A percentile compares a stretch with the other conserved stretches of the same genome.
These are phyloP conservation scores for Rhaphigaster nebulosa DNA, from an alignment of 2,888 invertebrate genomes.

Conservation along the genomic window DNA sequence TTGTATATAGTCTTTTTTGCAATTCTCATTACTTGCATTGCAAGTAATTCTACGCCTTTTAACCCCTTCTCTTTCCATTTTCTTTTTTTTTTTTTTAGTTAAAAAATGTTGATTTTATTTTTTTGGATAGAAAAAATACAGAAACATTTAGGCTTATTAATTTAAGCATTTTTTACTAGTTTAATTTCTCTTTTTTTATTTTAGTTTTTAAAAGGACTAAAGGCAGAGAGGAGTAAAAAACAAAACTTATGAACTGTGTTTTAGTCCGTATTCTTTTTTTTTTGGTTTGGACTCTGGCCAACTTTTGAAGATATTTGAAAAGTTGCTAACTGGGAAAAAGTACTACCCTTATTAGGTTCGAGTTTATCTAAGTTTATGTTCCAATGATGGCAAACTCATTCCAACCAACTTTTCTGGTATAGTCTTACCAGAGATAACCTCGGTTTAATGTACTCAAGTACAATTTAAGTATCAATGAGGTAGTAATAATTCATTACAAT, in stretches of 20 bases:
- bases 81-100: no score
- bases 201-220: no score
- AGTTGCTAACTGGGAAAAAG: neutral
- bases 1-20: no score
- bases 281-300: neutral
- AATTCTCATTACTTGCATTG: no score
- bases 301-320: constrained; percentile 11
- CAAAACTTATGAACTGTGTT: neutral
- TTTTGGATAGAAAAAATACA: no score
- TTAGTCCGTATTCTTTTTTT: neutral
- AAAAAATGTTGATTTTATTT: no score
- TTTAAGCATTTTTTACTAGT: no score
- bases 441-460: neutral
- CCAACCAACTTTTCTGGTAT: neutral
- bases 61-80: no score
- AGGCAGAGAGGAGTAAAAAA: neutral
- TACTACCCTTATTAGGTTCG: neutral
- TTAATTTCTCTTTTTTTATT: no score
- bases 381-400: neutral
- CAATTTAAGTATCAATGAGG: neutral
- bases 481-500: neutral
- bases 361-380: neutral
- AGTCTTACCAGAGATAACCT: neutral
- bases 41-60: no score
- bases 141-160: no score